phyloP scores from a whole-genome alignment of 2,888 invertebrate species.

The Helobdella robusta region DNA sequence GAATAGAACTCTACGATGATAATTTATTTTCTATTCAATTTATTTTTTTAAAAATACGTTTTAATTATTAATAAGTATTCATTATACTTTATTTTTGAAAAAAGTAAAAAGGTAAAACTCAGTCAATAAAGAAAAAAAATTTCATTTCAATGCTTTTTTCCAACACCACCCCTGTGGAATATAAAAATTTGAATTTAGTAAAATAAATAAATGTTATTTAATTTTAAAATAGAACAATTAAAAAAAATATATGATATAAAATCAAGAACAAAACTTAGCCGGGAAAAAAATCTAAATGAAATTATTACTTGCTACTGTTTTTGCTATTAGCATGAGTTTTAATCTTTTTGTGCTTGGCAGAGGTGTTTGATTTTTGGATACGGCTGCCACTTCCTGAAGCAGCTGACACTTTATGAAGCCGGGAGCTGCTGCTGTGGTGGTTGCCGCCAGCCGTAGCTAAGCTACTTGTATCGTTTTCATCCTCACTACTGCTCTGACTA shows the following conservation, averaged over 20 bases:
- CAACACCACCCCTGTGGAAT: slow-evolving; percentile 26
- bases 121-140: not conserved
- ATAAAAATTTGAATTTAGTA: not conserved
- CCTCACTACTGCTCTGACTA: slow-evolving; percentile 22
- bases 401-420: slow-evolving; percentile 20
- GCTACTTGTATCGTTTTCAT: slow-evolving; percentile 11
- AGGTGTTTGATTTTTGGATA: slow-evolving; percentile 11
- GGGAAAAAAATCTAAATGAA: not conserved
- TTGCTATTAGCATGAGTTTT: slow-evolving; percentile 30
- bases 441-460: not conserved
- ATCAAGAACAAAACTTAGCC: not conserved
- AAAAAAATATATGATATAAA: not conserved
- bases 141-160: slow-evolving; percentile 16
- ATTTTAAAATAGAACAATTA: not conserved
- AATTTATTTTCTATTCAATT: not conserved
- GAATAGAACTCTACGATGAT: no score
- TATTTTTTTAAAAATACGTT: not conserved
- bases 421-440: slow-evolving; percentile 20
- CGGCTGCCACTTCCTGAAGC: slow-evolving; percentile 8
- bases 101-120: no score
- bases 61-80: not conserved
- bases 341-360: slow-evolving; percentile 27
- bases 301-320: slow-evolving; percentile 29
- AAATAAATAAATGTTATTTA: not conserved
- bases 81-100: not conserved